Evolutionary conservation across 2,888 invertebrate species (phyloP).

Genomic region (Cryptus viduatorius): DNA sequence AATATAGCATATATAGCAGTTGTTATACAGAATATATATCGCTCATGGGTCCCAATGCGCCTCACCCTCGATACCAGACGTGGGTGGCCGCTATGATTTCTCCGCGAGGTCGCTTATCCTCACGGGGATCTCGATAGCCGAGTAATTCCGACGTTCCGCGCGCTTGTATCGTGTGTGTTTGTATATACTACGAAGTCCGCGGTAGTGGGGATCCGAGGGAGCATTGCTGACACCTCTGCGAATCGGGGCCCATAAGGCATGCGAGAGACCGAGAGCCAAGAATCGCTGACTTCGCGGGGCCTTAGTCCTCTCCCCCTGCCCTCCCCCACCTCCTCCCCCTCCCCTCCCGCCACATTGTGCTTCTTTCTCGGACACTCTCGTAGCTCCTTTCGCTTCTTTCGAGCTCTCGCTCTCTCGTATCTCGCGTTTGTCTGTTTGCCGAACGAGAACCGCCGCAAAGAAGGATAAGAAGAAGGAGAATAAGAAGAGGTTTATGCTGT

Average conservation of each 20-base stretch:
- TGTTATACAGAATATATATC: slow-evolving; percentile 42
- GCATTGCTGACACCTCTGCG: slow-evolving; percentile 70
- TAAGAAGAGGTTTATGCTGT: slow-evolving; percentile 46
- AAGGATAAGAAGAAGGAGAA: slow-evolving; percentile 60
- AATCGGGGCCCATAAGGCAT: slow-evolving; percentile 58
- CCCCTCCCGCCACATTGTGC: background rate
- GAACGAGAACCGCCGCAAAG: slow-evolving; percentile 70
- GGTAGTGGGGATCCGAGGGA: slow-evolving; percentile 51
- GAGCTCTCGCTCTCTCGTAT: slow-evolving; percentile 17
- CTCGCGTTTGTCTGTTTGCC: slow-evolving; percentile 56
- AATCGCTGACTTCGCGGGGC: slow-evolving; percentile 48
- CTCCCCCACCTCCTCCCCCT: background rate
- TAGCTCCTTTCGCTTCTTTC: slow-evolving; percentile 18
- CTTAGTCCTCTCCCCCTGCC: background rate
- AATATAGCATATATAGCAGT: background rate
- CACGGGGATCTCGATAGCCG: slow-evolving; percentile 81
- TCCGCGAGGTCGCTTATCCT: slow-evolving; percentile 78
- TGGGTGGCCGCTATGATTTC: slow-evolving; percentile 84
- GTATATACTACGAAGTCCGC: slow-evolving; percentile 1
- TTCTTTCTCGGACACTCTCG: slow-evolving; percentile 15
- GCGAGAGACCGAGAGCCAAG: slow-evolving; percentile 30
- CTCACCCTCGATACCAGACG: slow-evolving; percentile 72
- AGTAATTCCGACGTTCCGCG: slow-evolving; percentile 80
- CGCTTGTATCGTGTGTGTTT: slow-evolving; percentile 44
- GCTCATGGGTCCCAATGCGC: slow-evolving; percentile 50